Conservation (phyloP, 2,797 vertebrate genomes). For the Bradypodion ventrale region DNA sequence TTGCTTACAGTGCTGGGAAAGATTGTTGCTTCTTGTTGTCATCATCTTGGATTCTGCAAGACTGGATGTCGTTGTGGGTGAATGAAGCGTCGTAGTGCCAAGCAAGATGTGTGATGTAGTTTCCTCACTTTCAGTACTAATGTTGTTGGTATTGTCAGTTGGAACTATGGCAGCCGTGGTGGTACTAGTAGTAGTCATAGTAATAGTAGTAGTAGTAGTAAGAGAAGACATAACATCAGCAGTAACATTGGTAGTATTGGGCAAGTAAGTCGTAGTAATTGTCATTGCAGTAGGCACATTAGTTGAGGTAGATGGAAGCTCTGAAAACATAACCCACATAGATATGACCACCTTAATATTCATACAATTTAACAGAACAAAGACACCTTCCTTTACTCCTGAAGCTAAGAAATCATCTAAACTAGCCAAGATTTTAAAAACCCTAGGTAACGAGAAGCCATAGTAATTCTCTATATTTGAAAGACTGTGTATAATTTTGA, state of each 20-base stretch:
- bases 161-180: conserved; percentile 44
- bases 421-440: neutral
- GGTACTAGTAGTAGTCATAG: conserved; percentile 37
- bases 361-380: neutral
- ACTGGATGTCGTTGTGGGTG: conserved; percentile 70
- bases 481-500: neutral
- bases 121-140: conserved; percentile 13
- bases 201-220: conserved; percentile 12
- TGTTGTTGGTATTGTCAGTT: conserved; percentile 59
- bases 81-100: conserved; percentile 51
- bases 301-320: conserved; percentile 70
- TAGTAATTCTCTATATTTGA: neutral
- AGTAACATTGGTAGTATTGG: conserved; percentile 46
- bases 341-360: neutral
- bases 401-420: neutral
- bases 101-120: conserved; percentile 47
- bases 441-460: neutral
- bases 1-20: conserved; percentile 91
- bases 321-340: conserved; percentile 55
- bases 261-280: too few relatives aligned
- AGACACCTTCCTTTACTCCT: neutral
- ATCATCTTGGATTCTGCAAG: conserved; percentile 73
- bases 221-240: conserved; percentile 49
- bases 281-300: conserved; percentile 37
- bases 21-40: conserved; percentile 86